Evolutionary conservation across 2,888 invertebrate genomes (phyloP), one percentile per base, ranked within the genome.

Genomic region (Tinea pellionella): DNA sequence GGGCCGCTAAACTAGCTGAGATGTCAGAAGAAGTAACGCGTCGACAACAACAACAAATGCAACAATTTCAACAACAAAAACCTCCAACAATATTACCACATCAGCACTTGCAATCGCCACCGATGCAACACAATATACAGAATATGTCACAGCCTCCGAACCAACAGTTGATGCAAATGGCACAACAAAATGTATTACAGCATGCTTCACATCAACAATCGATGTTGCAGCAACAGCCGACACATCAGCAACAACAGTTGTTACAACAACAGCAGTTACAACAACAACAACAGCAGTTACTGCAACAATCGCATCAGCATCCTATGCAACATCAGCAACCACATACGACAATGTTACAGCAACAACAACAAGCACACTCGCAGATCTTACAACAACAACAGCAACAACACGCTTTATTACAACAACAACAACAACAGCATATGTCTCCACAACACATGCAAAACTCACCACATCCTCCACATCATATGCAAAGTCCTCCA

Each of bases 11-110:
- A 72, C 82, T 94, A 61, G 91, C 92, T 3, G 95, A 95, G 77
- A 94, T 95, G 93, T 91, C 93, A 2, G 94, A 96, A 69, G 94
- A 95, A 72, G 92, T 94, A 9, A 78, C 92, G 62, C 79, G 93
- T 56, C 75, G 92, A 15, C 89, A 89, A 65, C 89, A 86, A 63
- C 77, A 86, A 13, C 74, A 72, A 42, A 78, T 77, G 60, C 78
- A 78, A 41, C 68, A 71, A 61, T 71, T 69, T 16, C 65, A 66
- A n/a, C 69, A 70, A 18, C 68, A 66, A 41, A 13, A 51, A 13
- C 51, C 47, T 8, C 60, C n/a, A 13, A 65, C 59, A 42, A 60
- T 29, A 42, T 66, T 65, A 59, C 66, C 65, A 19, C 65, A 65
- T 53, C 65, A 65, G 7, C 64, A 67, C 13, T 63, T 67, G 29